Percentiles rank a stretch among this genome's conserved stretches.
phyloP scores from a whole-genome alignment of 2,113 vertebrate genomes.

The Beaufortia kweichowensis region DNA sequence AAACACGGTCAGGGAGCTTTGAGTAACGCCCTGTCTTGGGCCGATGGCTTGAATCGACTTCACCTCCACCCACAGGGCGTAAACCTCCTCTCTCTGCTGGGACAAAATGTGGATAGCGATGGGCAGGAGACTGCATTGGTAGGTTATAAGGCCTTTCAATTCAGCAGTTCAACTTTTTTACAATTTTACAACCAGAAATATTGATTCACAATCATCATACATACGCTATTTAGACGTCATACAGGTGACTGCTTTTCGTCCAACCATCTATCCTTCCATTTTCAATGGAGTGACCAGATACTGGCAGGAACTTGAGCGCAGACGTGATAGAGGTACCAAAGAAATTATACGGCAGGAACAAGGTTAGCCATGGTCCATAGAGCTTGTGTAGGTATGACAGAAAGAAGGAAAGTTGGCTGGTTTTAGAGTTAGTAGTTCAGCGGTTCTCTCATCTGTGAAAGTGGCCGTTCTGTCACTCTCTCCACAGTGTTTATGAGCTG shows the following conservation, averaged over 20 bases:
- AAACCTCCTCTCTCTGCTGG: constrained; percentile 69
- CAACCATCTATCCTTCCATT: background rate
- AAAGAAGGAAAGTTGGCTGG: constrained; percentile 21
- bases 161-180: no score
- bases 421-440: constrained; percentile 19
- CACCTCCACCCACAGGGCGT: constrained; percentile 59
- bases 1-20: constrained; percentile 15
- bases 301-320: constrained; percentile 5
- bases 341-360: constrained; percentile 13
- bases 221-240: no score
- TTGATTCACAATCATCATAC: no score
- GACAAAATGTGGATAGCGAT: constrained; percentile 35
- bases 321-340: constrained; percentile 21
- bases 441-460: constrained; percentile 3
- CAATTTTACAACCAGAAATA: no score
- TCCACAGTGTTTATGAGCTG: constrained; percentile 11
- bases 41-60: constrained; percentile 63
- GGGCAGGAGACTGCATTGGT: background rate
- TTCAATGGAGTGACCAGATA: constrained; percentile 28
- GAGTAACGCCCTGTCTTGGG: constrained; percentile 63
- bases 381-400: constrained; percentile 13
- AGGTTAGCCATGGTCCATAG: constrained; percentile 29
- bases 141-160: background rate
- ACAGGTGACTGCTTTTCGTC: no score
- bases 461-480: constrained; percentile 19